Evolutionary conservation across 1,140 invertebrate species (phyloP).

Genomic region (Nasonia longicornis): DNA sequence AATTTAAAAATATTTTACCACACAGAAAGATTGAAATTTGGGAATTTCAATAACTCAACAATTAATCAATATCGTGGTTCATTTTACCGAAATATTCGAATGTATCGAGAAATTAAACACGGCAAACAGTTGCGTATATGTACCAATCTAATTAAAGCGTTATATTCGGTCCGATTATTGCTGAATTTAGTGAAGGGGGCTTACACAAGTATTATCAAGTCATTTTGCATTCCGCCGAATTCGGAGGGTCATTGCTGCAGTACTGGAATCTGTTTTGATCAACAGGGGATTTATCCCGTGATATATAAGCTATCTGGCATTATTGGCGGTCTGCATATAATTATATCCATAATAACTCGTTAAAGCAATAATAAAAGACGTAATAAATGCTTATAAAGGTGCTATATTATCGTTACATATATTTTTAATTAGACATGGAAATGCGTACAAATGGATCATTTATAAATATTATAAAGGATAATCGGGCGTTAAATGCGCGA

Average conservation of each 20-base stretch:
- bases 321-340: neutral
- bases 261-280: conserved; percentile 18
- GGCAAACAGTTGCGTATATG: neutral
- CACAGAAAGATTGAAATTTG: too few species aligned
- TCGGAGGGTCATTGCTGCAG: conserved; percentile 7
- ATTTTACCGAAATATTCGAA: too few species aligned
- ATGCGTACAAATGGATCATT: neutral
- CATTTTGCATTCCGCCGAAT: conserved; percentile 2
- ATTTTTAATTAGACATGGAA: neutral
- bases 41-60: too few species aligned
- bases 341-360: neutral
- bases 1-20: too few species aligned
- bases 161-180: conserved; percentile 2
- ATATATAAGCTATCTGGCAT: neutral
- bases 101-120: too few species aligned
- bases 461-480: neutral
- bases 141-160: conserved; percentile 5
- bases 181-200: conserved; percentile 7
- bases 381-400: too few species aligned
- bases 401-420: too few species aligned
- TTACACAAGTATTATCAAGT: conserved; percentile 22
- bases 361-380: too few species aligned
- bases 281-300: neutral
- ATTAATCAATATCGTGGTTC: neutral
- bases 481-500: neutral